Base-by-base conservation (phyloP, 2,888 invertebrate genomes). In the Caenorhabditis zanzibari region DNA sequence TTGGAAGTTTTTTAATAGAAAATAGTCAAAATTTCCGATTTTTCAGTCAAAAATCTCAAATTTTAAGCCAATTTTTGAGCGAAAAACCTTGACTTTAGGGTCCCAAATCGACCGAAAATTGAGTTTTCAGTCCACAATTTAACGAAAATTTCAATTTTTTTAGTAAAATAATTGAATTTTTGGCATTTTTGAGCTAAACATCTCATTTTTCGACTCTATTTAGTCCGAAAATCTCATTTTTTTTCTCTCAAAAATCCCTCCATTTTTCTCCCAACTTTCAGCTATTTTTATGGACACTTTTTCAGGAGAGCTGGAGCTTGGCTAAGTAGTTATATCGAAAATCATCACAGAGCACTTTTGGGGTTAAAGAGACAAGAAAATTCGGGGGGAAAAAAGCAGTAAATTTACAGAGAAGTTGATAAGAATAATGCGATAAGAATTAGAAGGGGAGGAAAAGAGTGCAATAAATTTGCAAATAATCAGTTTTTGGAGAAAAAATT, bases 201-300 rank as follows among this genome's bases (percentile, higher is more conserved):
- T n/a, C n/a, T n/a, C n/a, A n/a, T n/a, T n/a, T n/a, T n/a, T n/a
- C n/a, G n/a, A n/a, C n/a, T n/a, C n/a, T n/a, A n/a, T n/a, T n/a
- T n/a, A n/a, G n/a, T n/a, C n/a, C n/a, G n/a, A n/a, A n/a, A n/a
- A n/a, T n/a, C n/a, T n/a, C 14, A 44, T 2, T 44, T n/a, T 44
- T n/a, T n/a, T n/a, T n/a, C n/a, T n/a, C n/a, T n/a, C n/a, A n/a
- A n/a, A 44, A 44, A 44, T n/a, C 5, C 14, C 14, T 0, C 9
- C 0, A 44, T n/a, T 44, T 44, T 44, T 24, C 24, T 9, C 24
- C 19, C 49, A 22, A 52, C 35, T 54, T 58, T 56, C 58, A n/a
- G 16, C 32, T 58, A n/a, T n/a, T 71, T 38, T 6, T 28, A 47
- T 47, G 47, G 47, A 47, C 47, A 47, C 47, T 47, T 47, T 47